A percentile compares a stretch with the other conserved stretches of the same genome.
Conservation (phyloP, 2,797 vertebrate species). For the Sebastes iracundus region DNA sequence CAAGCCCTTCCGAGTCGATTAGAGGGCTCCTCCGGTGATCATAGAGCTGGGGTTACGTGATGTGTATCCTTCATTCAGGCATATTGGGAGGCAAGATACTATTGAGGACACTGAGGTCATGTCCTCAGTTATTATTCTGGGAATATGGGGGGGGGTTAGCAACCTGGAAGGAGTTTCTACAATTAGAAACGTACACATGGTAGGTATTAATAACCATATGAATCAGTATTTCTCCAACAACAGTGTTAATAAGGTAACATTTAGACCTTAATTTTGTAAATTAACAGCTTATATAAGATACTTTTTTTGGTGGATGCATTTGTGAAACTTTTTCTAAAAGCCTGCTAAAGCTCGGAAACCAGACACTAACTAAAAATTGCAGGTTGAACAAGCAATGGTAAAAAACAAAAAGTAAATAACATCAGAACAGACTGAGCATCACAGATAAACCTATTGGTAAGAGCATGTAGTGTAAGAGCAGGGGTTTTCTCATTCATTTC, state of each 20-base stretch:
- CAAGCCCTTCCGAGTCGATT: not conserved
- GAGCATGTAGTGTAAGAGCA: not conserved
- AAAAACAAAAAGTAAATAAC: not conserved
- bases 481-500: not conserved
- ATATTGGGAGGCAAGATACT: not conserved
- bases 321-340: not conserved
- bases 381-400: not conserved
- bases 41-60: not conserved
- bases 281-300: not conserved
- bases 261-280: not conserved
- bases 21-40: not conserved
- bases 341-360: not conserved
- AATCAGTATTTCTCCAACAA: not conserved
- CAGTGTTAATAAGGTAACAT: not conserved
- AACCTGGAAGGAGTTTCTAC: not conserved
- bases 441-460: not conserved
- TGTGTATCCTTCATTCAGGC: not conserved
- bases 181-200: not conserved
- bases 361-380: not conserved
- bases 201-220: not conserved
- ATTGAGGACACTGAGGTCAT: too few species aligned
- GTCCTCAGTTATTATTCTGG: not conserved
- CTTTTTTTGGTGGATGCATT: not conserved
- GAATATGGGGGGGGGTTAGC: not conserved
- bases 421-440: not conserved